Conservation (phyloP, 2,797 vertebrate genomes). For the Podargus strigoides region DNA sequence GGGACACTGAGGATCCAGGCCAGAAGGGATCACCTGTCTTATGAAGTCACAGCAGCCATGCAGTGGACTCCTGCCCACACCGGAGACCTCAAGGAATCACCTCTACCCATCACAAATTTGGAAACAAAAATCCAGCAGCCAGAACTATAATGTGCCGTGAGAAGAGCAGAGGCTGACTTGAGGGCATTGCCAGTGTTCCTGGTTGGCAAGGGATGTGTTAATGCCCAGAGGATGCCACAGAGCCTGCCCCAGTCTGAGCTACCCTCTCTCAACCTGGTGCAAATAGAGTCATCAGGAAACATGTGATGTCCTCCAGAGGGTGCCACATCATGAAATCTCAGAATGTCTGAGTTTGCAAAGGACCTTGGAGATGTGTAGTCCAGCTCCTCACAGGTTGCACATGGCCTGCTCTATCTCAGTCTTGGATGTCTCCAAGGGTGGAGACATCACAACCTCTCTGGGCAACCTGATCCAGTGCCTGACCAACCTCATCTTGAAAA, state of each 20-base stretch:
- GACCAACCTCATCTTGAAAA: background rate
- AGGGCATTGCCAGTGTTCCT: background rate
- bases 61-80: background rate
- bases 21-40: background rate
- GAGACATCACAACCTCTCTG: background rate
- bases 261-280: fast-evolving
- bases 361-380: background rate
- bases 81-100: background rate
- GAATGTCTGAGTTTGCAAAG: background rate
- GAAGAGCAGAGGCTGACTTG: background rate
- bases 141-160: background rate
- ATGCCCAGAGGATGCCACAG: background rate
- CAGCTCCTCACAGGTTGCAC: background rate
- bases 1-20: background rate
- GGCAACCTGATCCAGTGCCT: background rate
- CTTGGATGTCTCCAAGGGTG: background rate
- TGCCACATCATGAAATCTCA: background rate
- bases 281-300: background rate
- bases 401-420: background rate
- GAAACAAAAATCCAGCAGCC: background rate
- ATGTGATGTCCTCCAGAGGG: background rate
- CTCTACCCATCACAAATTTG: background rate
- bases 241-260: background rate
- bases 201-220: background rate
- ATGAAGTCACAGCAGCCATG: background rate